Conservation (phyloP, 1,140 invertebrate species). For the Drosophila orena region DNA sequence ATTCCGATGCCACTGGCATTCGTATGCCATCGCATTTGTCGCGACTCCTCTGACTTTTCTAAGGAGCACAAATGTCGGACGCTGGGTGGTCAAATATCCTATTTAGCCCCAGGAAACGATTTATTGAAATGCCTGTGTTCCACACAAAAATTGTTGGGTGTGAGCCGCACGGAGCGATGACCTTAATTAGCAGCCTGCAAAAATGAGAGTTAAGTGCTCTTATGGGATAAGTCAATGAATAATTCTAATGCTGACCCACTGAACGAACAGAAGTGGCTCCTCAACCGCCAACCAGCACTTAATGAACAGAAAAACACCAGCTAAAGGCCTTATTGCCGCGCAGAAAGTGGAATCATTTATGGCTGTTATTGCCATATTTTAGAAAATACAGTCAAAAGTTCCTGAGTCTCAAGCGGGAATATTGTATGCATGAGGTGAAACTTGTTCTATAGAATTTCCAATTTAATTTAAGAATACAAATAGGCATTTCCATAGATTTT, state of each 20-base stretch:
- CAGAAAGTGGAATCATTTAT: no score
- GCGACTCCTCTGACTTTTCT: constrained; percentile 19
- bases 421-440: no score
- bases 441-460: no score
- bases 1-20: constrained; percentile 6
- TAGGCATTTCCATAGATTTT: no score
- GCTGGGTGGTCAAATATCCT: constrained; percentile 10
- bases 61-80: background rate
- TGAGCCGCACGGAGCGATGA: background rate
- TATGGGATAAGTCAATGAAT: constrained; percentile 4
- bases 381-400: no score
- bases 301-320: background rate
- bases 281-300: background rate
- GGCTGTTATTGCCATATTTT: no score
- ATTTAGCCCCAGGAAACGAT: constrained; percentile 34
- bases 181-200: constrained; percentile 39
- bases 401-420: no score
- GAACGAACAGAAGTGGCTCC: background rate
- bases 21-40: constrained; percentile 34
- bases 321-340: no score
- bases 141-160: no score
- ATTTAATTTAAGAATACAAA: no score
- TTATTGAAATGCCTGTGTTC: constrained; percentile 16
- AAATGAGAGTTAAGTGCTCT: constrained; percentile 43
- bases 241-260: background rate